Conservation (phyloP, 1,140 invertebrate genomes). For the Musca vetustissima region DNA sequence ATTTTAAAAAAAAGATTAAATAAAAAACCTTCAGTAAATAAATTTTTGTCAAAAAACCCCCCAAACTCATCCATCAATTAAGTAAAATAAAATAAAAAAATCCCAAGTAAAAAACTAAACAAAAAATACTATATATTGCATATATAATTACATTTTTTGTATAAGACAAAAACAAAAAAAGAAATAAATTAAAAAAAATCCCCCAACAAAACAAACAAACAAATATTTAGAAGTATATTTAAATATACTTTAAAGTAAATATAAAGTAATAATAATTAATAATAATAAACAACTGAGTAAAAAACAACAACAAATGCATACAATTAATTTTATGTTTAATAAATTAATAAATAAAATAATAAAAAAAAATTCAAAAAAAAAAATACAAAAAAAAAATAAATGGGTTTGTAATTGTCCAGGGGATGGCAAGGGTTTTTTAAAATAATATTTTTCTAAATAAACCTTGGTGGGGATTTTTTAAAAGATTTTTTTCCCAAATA, state of each 20-base stretch:
- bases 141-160: slow-evolving; percentile 22
- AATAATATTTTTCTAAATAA: no score
- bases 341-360: slow-evolving; percentile 33
- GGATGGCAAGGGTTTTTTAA: no score
- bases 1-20: not conserved
- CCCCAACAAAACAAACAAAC: no score
- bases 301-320: slow-evolving; percentile 18
- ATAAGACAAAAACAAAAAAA: slow-evolving; percentile 9
- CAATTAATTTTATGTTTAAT: slow-evolving; percentile 33
- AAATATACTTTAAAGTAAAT: slow-evolving; percentile 27
- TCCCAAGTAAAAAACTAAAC: slow-evolving; percentile 35
- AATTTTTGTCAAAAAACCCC: not conserved
- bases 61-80: slow-evolving; percentile 25
- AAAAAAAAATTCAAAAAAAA: slow-evolving; percentile 24
- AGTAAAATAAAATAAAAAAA: slow-evolving; percentile 26
- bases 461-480: no score
- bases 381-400: not conserved
- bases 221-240: slow-evolving; percentile 27
- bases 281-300: slow-evolving; percentile 16
- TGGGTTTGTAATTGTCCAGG: not conserved
- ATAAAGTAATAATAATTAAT: slow-evolving; percentile 21
- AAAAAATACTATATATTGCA: slow-evolving; percentile 29
- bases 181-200: not conserved
- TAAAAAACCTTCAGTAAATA: slow-evolving; percentile 20
- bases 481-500: no score